phyloP scores from a whole-genome alignment of 2,888 invertebrate genomes.

The Scaeva pyrastri region DNA sequence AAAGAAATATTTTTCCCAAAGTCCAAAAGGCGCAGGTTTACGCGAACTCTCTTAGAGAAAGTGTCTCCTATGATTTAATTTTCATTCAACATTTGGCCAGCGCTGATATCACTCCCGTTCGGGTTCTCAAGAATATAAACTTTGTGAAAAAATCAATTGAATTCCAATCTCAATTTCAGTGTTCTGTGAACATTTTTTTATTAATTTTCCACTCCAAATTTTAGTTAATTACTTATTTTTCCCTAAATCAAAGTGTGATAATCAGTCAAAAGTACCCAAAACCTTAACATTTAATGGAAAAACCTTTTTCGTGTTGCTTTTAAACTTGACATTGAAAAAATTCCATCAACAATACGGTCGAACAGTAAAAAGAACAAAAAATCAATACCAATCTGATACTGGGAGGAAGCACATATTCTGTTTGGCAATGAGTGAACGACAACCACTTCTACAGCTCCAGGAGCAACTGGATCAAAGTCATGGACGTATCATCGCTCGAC shows the following conservation, averaged over 20 bases:
- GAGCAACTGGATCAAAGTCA: constrained; percentile 80
- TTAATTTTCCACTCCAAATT: not conserved
- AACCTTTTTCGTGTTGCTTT: not conserved
- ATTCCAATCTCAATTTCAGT: not conserved
- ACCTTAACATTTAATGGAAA: not conserved
- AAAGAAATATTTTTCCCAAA: constrained; percentile 9
- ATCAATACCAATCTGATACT: constrained; percentile 43
- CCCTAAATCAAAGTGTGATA: not conserved
- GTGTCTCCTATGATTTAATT: not conserved
- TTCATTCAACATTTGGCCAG: constrained; percentile 4
- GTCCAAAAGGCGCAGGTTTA: not conserved
- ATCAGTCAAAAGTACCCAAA: not conserved
- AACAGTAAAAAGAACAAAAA: constrained; percentile 28
- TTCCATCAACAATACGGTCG: constrained; percentile 7
- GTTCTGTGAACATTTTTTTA: not conserved
- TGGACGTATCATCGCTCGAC: constrained; percentile 78
- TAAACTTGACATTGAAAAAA: constrained; percentile 68
- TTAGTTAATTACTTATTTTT: not conserved
- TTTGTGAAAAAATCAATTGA: constrained; percentile 21
- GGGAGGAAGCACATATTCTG: not conserved
- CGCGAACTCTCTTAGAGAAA: constrained; percentile 6
- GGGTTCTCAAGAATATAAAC: not conserved
- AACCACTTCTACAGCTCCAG: constrained; percentile 85
- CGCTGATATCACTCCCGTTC: constrained; percentile 21
- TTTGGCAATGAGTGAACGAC: constrained; percentile 88